phyloP scores from a whole-genome alignment of 2,888 invertebrate genomes.

The Calliphora vomitoria region DNA sequence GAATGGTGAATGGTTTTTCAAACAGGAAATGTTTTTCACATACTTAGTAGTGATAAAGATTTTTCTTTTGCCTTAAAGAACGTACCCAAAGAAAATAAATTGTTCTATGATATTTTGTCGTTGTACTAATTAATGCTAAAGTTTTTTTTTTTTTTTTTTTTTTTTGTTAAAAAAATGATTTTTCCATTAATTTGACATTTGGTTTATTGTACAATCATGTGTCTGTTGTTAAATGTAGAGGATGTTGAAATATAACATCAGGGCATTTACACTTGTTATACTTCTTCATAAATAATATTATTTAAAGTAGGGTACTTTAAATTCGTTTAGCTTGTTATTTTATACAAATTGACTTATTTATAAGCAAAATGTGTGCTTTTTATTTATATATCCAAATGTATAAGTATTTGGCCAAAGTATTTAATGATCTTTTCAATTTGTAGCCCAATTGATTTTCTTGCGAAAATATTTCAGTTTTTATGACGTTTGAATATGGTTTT shows the following conservation, averaged over 20 bases:
- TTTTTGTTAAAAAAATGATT: conserved; percentile 1
- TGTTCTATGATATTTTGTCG: conserved; percentile 65
- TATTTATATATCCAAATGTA: not conserved
- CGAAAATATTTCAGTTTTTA: conserved; percentile 40
- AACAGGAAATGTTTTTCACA: conserved; percentile 72
- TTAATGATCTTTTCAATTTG: conserved; percentile 60
- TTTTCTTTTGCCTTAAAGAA: conserved; percentile 8
- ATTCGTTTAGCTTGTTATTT: not conserved
- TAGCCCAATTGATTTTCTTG: conserved; percentile 62
- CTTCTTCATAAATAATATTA: not conserved
- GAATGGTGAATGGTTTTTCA: conserved; percentile 20
- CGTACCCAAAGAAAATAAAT: conserved; percentile 36
- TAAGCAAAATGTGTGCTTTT: conserved; percentile 21
- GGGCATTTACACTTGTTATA: not conserved
- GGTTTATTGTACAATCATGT: conserved; percentile 2
- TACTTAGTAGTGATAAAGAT: conserved; percentile 1
- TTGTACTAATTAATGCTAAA: conserved; percentile 61
- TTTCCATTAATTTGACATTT: conserved; percentile 45
- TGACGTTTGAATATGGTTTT: conserved; percentile 32
- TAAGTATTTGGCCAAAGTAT: not conserved
- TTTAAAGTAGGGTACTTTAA: not conserved
- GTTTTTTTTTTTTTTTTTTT: conserved; percentile 6
- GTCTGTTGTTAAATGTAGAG: no score
- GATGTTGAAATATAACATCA: no score
- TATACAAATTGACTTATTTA: conserved; percentile 7